Evolutionary conservation across 2,113 vertebrate species (phyloP).

Genomic region (Halcyon senegalensis): DNA sequence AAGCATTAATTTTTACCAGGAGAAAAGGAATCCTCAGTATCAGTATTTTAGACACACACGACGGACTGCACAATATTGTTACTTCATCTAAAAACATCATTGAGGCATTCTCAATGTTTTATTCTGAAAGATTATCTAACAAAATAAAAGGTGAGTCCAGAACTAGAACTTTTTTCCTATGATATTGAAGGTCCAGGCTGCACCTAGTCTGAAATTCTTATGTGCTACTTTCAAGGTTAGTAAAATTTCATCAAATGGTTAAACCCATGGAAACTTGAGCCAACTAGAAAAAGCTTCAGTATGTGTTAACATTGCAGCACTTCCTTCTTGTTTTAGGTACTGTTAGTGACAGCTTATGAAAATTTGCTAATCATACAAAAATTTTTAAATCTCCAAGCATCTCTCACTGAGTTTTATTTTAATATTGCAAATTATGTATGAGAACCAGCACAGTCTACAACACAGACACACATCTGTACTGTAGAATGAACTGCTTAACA

Average conservation of each 20-base stretch:
- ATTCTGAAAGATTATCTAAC: not conserved
- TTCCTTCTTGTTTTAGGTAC: not conserved
- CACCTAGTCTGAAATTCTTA: not conserved
- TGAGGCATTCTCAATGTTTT: not conserved
- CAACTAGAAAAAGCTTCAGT: not conserved
- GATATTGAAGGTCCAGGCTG: not conserved
- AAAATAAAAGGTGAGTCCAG: not conserved
- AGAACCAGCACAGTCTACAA: constrained; percentile 39
- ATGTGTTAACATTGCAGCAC: not conserved
- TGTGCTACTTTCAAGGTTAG: not conserved
- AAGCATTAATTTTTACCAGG: not conserved
- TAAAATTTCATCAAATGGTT: not conserved
- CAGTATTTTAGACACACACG: not conserved
- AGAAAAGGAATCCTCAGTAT: not conserved
- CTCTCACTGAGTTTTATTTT: not conserved
- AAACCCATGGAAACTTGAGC: not conserved
- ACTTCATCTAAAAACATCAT: not conserved
- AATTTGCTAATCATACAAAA: not conserved
- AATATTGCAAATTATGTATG: constrained; percentile 5
- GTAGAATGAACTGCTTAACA: constrained; percentile 47
- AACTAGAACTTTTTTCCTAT: not conserved
- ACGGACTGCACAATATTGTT: not conserved
- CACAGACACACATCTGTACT: constrained; percentile 13
- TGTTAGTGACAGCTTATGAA: not conserved
- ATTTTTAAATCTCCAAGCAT: constrained; percentile 36